phyloP scores from a whole-genome alignment of 2,888 invertebrate genomes.

The Agonopterix arenella region DNA sequence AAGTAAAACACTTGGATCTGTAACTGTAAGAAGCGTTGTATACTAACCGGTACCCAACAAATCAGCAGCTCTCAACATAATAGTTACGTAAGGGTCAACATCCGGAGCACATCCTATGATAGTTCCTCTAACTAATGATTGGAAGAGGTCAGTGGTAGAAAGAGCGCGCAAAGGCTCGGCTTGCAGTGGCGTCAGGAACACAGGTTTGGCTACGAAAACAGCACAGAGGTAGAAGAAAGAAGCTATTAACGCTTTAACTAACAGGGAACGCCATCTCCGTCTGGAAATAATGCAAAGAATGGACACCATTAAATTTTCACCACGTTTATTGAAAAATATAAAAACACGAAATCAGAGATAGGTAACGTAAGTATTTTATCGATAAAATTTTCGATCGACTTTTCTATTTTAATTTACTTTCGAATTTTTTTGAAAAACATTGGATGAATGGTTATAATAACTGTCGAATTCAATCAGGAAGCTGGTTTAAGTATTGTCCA shows the following conservation, averaged over 20 bases:
- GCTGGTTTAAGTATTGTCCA: no score
- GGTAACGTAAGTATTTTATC: no score
- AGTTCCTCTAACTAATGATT: constrained; percentile 25
- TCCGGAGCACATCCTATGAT: constrained; percentile 50
- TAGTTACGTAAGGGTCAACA: constrained; percentile 18
- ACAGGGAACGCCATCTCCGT: constrained; percentile 43
- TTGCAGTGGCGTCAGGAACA: constrained; percentile 52
- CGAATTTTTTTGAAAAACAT: no score
- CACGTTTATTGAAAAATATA: no score
- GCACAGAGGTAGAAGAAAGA: constrained; percentile 30
- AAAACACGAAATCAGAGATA: no score
- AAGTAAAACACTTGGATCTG: no score
- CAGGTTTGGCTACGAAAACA: constrained; percentile 44
- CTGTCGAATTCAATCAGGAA: no score
- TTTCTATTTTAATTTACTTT: no score
- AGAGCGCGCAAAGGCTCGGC: constrained; percentile 38
- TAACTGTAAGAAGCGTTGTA: no score
- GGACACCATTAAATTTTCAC: no score
- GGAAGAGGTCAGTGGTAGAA: constrained; percentile 26
- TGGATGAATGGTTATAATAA: no score
- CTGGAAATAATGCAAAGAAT: constrained; percentile 24
- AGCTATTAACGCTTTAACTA: constrained; percentile 36
- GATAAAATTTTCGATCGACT: no score
- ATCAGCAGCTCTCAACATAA: constrained; percentile 37
- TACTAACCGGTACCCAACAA: constrained; percentile 33